Evolutionary conservation across 2,113 vertebrate species (phyloP).

Genomic region (Plestiodon gilberti): DNA sequence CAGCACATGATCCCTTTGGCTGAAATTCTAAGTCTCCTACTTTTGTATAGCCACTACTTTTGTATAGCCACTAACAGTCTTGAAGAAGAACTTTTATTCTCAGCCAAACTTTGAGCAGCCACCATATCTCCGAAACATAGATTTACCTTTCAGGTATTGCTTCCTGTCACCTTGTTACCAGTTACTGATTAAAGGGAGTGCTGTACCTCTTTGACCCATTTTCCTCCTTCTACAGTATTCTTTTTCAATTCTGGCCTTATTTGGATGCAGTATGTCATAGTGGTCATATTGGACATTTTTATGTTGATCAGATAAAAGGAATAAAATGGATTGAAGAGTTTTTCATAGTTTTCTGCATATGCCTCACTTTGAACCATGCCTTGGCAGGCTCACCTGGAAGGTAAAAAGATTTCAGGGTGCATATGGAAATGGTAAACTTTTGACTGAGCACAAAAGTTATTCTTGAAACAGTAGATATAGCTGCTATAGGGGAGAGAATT

Average conservation of each 20-base stretch:
- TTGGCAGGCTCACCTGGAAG: slow-evolving; percentile 82
- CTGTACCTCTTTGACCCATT: slow-evolving; percentile 63
- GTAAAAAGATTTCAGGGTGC: slow-evolving; percentile 75
- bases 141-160: slow-evolving; percentile 84
- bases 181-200: slow-evolving; percentile 50
- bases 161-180: slow-evolving; percentile 39
- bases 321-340: slow-evolving; percentile 74
- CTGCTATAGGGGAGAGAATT: slow-evolving; percentile 76
- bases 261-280: slow-evolving; percentile 32
- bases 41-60: slow-evolving; percentile 82
- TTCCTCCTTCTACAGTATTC: slow-evolving; percentile 73
- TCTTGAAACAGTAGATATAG: slow-evolving; percentile 83
- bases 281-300: slow-evolving; percentile 56
- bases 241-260: slow-evolving; percentile 54
- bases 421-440: slow-evolving; percentile 68
- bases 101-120: slow-evolving; percentile 77
- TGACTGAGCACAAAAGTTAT: slow-evolving; percentile 85
- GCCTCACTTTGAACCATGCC: background rate
- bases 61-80: slow-evolving; percentile 84
- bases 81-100: slow-evolving; percentile 85
- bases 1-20: slow-evolving; percentile 90
- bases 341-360: slow-evolving; percentile 47
- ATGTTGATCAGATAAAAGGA: slow-evolving; percentile 76
- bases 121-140: slow-evolving; percentile 49
- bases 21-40: slow-evolving; percentile 90